phyloP scores from a whole-genome alignment of 2,888 invertebrate species.

The Nymphalis urticae region DNA sequence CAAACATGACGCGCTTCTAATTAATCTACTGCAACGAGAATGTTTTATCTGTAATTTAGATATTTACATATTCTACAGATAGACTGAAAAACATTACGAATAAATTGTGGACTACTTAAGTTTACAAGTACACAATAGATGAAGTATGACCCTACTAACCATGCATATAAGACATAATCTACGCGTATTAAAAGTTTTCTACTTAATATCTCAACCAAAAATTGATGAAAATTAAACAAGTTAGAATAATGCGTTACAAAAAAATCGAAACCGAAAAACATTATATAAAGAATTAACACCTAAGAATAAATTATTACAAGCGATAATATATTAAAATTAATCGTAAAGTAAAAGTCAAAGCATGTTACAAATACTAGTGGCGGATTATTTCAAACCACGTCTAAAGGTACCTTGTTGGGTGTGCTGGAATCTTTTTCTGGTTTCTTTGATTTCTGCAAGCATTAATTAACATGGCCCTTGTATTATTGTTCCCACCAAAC shows the following conservation, averaged over 20 bases:
- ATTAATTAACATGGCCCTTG: conserved; percentile 28
- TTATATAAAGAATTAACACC: conserved; percentile 11
- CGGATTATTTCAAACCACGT: conserved; percentile 50
- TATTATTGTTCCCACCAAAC: conserved; percentile 22
- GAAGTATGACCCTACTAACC: conserved; percentile 21
- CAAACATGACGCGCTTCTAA: conserved; percentile 68
- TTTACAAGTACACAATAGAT: conserved; percentile 13
- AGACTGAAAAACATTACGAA: not conserved
- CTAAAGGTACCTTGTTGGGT: conserved; percentile 85
- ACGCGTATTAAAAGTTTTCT: not conserved
- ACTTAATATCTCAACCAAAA: conserved; percentile 6
- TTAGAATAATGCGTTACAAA: conserved; percentile 42
- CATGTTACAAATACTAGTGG: conserved; percentile 41
- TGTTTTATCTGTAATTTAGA: conserved; percentile 72
- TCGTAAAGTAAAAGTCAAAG: conserved; percentile 37
- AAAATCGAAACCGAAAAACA: conserved; percentile 22
- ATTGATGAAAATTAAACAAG: conserved; percentile 1
- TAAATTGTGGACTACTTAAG: not conserved
- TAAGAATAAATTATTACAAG: conserved; percentile 11
- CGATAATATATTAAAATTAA: conserved; percentile 36
- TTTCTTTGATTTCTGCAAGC: conserved; percentile 90
- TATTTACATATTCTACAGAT: conserved; percentile 38
- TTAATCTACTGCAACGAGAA: conserved; percentile 73
- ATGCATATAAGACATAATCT: not conserved
- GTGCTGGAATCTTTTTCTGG: conserved; percentile 86